Conservation (phyloP, 2,888 invertebrate species). For the Trichogramma dendrolimi region DNA sequence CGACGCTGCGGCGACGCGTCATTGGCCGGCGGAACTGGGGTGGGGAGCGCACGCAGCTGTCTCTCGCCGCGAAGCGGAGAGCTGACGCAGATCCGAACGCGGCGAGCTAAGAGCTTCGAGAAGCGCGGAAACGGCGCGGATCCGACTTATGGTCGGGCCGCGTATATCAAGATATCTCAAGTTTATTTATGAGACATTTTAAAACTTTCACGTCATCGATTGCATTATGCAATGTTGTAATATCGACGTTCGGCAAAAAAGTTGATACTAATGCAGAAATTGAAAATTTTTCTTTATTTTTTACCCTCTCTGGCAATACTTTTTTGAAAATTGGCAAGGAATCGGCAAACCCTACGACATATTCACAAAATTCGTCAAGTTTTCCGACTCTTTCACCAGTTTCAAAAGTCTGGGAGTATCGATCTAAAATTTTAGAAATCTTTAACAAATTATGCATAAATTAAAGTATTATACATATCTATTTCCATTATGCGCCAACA, state of each 20-base stretch:
- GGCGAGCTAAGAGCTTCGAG: too few species aligned
- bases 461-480: background rate
- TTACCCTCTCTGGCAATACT: background rate
- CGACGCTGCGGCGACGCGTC: too few species aligned
- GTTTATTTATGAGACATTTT: background rate
- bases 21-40: too few species aligned
- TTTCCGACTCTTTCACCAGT: background rate
- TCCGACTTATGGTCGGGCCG: too few species aligned
- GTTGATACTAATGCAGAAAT: background rate
- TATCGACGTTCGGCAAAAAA: background rate
- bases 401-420: background rate
- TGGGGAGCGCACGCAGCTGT: too few species aligned
- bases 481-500: slow-evolving; percentile 8
- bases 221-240: slow-evolving; percentile 1
- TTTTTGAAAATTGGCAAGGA: background rate
- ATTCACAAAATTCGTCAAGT: background rate
- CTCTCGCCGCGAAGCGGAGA: too few species aligned
- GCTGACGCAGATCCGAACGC: too few species aligned
- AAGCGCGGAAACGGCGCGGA: too few species aligned
- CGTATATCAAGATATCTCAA: too few species aligned
- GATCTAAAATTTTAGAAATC: background rate
- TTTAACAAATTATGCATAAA: background rate
- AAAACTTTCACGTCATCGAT: slow-evolving; percentile 1
- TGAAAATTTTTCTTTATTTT: slow-evolving; percentile 5
- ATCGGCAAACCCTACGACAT: background rate